Conservation (phyloP, 2,888 invertebrate genomes). For the Imbricaverruca yamaguchii region DNA sequence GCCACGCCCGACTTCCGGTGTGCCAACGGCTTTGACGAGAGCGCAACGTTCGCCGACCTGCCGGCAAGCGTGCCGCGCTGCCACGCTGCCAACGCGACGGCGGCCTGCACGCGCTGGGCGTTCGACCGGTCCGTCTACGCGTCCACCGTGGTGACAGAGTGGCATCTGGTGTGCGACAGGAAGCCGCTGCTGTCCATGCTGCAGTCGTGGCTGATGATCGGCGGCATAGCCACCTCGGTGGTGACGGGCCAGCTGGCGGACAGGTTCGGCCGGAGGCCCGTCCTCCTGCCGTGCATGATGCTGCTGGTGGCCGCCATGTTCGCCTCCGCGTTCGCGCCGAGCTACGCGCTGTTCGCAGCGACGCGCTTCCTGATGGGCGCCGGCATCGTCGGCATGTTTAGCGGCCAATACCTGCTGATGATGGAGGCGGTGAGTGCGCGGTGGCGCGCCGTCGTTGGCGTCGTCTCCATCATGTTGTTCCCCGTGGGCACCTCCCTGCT, state of each 20-base stretch:
- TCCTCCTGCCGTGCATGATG: conserved; percentile 31
- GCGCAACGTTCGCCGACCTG: conserved; percentile 21
- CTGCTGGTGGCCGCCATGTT: conserved; percentile 32
- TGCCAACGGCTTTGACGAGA: not conserved
- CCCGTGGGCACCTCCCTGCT: not conserved
- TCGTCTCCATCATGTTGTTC: not conserved
- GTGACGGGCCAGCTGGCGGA: conserved; percentile 32
- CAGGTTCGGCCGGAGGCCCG: conserved; percentile 32
- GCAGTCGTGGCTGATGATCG: conserved; percentile 31
- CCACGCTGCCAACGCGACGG: no score
- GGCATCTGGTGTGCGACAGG: conserved; percentile 31
- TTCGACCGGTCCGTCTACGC: conserved; percentile 28
- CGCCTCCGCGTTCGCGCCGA: conserved; percentile 29
- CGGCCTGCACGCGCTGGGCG: conserved; percentile 24
- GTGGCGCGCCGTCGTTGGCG: not conserved
- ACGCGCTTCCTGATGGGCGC: conserved; percentile 31
- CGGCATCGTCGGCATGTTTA: conserved; percentile 27
- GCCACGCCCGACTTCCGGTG: conserved; percentile 5
- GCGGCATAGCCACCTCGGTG: conserved; percentile 32
- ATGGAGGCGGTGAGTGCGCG: conserved; percentile 50
- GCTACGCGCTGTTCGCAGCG: conserved; percentile 32
- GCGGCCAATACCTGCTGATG: conserved; percentile 28
- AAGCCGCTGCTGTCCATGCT: conserved; percentile 30
- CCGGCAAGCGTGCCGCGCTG: not conserved
- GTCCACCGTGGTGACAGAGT: conserved; percentile 30